Evolutionary conservation across 2,113 vertebrate genomes (phyloP), one percentile per base, ranked within the genome.

Genomic region (Spilogale gracilis): DNA sequence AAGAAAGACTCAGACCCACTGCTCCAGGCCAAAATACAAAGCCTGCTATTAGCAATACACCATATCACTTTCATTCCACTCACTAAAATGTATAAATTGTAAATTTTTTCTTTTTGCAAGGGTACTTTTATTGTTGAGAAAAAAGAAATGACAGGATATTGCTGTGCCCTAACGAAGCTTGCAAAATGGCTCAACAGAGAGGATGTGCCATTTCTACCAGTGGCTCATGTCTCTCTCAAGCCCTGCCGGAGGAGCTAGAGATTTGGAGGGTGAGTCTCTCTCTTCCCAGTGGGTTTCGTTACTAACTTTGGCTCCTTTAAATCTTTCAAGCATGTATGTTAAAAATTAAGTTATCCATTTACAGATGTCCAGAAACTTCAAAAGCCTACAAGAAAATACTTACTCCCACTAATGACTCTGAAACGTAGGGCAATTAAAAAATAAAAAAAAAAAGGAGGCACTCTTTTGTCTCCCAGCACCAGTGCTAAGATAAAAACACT

Each of bases 291-390:
- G 27, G 84, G 23, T 89, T 92, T 76, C 32, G 81, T 67, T 32
- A 82, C 82, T 61, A 86, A 81, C 61, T 76, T 20, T 87, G 56
- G 43, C 23, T 96, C 45, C 43, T 63, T 94, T 92, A 85, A 95
- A 89, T 38, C 30, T 96, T 90, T 90, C 21, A 83, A 85, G 79
- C 1, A 73, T 61, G 56, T 32, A 67, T 93, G 63, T 71, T 85
- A 93, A 96, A 96, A 82, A 74, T 90, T 93, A 84, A 89, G n/a
- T 67, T 50, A 78, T 58, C 94, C 79, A 52, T 18, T 94, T 82
- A 94, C 23, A 94, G 43, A 88, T 58, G 23, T 45, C 12, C 5
- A 17, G 61, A 96, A 85, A 73, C 58, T 90, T 86, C 27, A 94
- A 97, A 96, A 91, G 1, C 1, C 23, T 61, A 71, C 43, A 38